These are phyloP conservation scores for Dipodomys merriami DNA, from an alignment of 2,113 vertebrate genomes.

Conservation along the genomic window DNA sequence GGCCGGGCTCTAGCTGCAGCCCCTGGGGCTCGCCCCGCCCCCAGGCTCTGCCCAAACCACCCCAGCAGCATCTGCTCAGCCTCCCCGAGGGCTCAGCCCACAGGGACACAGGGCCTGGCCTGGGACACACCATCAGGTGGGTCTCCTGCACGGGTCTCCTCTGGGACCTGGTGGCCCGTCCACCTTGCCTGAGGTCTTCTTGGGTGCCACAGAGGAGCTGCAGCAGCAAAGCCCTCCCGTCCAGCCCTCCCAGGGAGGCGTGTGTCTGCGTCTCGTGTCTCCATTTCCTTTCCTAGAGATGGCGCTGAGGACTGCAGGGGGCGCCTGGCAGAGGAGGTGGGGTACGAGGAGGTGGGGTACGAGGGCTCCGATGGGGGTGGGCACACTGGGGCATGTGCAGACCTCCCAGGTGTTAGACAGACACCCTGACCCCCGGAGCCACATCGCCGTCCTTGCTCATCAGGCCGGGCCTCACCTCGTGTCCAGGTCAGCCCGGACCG, in stretches of 20 bases:
- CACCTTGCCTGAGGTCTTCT: accelerated
- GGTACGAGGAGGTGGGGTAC: accelerated
- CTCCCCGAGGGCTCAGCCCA: not conserved
- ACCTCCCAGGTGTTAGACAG: too few relatives aligned
- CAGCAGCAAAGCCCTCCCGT: too few relatives aligned
- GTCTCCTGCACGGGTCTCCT: not conserved
- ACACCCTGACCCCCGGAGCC: too few relatives aligned
- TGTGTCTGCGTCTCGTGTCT: accelerated
- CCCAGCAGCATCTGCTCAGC: accelerated
- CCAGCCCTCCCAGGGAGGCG: too few relatives aligned
- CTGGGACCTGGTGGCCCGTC: not conserved
- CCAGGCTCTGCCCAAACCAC: not conserved
- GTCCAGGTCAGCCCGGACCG: too few relatives aligned
- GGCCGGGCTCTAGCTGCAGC: not conserved
- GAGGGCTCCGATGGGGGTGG: too few relatives aligned
- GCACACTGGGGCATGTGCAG: too few relatives aligned
- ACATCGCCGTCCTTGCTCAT: too few relatives aligned
- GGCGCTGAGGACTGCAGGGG: accelerated
- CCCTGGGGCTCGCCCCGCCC: not conserved
- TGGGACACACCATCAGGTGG: accelerated
- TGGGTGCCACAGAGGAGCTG: not conserved
- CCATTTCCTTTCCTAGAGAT: not conserved
- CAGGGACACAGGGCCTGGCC: not conserved
- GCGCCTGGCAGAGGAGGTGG: accelerated
- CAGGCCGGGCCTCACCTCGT: too few relatives aligned